These are phyloP conservation scores for Astyanax mexicanus DNA, from an alignment of 2,797 vertebrate genomes.

Conservation along the genomic window DNA sequence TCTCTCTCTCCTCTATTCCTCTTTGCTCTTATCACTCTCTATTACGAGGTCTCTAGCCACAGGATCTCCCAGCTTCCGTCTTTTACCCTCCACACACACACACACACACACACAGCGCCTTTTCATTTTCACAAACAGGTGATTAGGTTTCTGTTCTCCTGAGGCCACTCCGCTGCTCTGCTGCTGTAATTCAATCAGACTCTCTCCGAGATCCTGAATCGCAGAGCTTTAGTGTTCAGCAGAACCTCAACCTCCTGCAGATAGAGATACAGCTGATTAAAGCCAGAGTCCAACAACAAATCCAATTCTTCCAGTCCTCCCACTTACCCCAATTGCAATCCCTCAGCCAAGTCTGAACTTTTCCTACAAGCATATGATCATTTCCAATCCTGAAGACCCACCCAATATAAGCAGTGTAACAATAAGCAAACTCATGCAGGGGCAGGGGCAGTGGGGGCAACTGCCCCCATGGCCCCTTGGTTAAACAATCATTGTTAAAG, in stretches of 20 bases:
- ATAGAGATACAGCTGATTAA: no score
- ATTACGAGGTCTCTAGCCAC: neutral
- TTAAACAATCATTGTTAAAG: no score
- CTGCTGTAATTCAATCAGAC: slow-evolving; percentile 51
- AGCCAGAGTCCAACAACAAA: no score
- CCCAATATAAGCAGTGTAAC: no score
- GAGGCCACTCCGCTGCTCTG: slow-evolving; percentile 45
- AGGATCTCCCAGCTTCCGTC: neutral
- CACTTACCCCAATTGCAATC: no score
- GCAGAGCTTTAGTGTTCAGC: neutral
- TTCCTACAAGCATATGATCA: no score
- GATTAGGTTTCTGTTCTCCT: slow-evolving; percentile 44
- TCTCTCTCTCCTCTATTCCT: neutral
- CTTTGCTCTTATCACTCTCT: neutral
- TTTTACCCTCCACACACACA: neutral
- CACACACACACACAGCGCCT: neutral
- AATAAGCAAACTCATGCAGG: no score
- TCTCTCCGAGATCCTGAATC: slow-evolving; percentile 16
- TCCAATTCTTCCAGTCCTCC: no score
- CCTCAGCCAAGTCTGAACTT: no score
- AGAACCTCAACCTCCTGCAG: neutral
- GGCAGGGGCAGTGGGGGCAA: no score
- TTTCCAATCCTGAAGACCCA: no score
- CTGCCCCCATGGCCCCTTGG: no score
- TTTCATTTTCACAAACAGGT: slow-evolving; percentile 51